Percentiles rank a stretch among this genome's conserved stretches.
Conservation (phyloP, 2,797 vertebrate species). For the Hemitrygon akajei region DNA sequence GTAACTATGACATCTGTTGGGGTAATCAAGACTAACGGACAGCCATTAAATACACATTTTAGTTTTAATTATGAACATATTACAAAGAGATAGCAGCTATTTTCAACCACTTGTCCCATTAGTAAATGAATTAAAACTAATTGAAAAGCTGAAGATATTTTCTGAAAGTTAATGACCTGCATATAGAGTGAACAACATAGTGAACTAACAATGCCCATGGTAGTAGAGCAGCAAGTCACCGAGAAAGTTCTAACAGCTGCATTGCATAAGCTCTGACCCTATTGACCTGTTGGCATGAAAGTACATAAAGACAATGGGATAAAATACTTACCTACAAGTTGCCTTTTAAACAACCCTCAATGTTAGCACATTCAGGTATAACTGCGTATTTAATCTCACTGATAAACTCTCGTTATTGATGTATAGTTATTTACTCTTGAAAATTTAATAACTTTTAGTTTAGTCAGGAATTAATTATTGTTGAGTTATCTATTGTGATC, state of each 20-base stretch:
- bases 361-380: not conserved
- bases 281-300: not conserved
- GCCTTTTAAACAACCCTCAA: not conserved
- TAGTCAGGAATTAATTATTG: not conserved
- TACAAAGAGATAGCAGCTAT: not conserved
- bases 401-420: not conserved
- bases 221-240: not conserved
- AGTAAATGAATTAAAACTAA: not conserved
- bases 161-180: not conserved
- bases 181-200: not conserved
- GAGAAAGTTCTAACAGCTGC: not conserved
- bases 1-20: not conserved
- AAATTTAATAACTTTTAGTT: not conserved
- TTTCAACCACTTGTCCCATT: not conserved
- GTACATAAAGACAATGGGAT: not conserved
- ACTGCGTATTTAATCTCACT: not conserved
- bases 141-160: not conserved
- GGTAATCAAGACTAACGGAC: slow-evolving; percentile 27
- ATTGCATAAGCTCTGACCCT: not conserved
- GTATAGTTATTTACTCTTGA: not conserved
- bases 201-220: not conserved
- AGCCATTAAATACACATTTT: slow-evolving; percentile 25
- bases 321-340: not conserved
- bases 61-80: not conserved
- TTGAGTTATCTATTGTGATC: too few relatives aligned